Percentiles rank a stretch among this genome's conserved stretches.
These are phyloP conservation scores for Platynereis dumerilii DNA, from an alignment of 2,888 invertebrate species.

Conservation along the genomic window DNA sequence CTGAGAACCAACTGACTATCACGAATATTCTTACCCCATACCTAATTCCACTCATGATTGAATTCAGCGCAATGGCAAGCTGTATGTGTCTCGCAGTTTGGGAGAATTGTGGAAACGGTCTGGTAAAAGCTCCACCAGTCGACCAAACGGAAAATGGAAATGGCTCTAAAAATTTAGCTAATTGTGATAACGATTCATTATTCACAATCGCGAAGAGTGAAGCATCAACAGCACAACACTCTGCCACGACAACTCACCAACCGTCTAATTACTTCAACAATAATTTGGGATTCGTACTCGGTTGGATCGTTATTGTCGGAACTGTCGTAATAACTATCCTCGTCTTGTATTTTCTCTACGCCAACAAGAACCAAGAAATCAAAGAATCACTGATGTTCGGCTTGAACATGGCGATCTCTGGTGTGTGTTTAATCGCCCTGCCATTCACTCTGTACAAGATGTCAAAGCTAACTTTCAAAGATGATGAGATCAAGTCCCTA, in stretches of 20 bases:
- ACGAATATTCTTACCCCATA: constrained; percentile 4
- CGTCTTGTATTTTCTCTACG: background rate
- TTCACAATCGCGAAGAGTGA: background rate
- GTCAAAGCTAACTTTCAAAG: constrained; percentile 8
- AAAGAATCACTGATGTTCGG: background rate
- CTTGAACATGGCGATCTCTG: constrained; percentile 8
- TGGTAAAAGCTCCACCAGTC: background rate
- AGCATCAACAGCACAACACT: background rate
- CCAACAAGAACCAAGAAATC: background rate
- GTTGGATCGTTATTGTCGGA: constrained; percentile 5
- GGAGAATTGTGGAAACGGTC: constrained; percentile 14
- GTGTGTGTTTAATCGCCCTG: constrained; percentile 2
- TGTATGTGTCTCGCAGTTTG: background rate
- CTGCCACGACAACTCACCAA: background rate
- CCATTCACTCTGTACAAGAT: constrained; percentile 16
- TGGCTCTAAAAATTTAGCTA: background rate
- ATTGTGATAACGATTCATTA: background rate
- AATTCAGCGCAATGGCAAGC: constrained; percentile 8
- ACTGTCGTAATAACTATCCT: constrained; percentile 5
- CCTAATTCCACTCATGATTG: constrained; percentile 10
- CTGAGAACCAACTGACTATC: background rate
- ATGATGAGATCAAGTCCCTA: constrained; percentile 10
- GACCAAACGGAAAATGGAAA: background rate
- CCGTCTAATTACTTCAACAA: constrained; percentile 10
- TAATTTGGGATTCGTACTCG: constrained; percentile 7